Conservation (phyloP, 2,888 invertebrate genomes). For the Molorchus minor region DNA sequence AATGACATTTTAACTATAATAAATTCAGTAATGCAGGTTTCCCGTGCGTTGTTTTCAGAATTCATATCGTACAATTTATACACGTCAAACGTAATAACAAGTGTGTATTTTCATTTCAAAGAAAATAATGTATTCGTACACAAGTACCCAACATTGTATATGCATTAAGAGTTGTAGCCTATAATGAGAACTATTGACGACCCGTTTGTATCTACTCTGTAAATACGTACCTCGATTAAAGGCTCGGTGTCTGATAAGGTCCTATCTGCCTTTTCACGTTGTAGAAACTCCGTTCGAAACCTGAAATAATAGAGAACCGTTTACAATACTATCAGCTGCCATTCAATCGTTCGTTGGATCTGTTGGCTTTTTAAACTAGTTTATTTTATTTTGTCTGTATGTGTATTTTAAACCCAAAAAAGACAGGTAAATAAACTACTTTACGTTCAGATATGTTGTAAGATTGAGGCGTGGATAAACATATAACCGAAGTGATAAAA, state of each 20-base stretch:
- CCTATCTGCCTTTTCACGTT: conserved; percentile 41
- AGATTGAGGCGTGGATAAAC: not conserved
- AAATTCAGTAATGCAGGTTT: conserved; percentile 31
- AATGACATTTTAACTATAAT: conserved; percentile 38
- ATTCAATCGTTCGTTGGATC: conserved; percentile 17
- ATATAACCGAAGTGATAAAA: not conserved
- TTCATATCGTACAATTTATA: conserved; percentile 28
- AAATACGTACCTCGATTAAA: conserved; percentile 42
- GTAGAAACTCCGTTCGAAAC: conserved; percentile 27
- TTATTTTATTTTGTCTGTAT: conserved; percentile 1
- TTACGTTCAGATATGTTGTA: not conserved
- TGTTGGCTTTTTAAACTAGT: conserved; percentile 7
- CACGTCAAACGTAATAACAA: conserved; percentile 23
- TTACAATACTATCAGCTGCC: conserved; percentile 46
- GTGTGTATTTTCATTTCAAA: conserved; percentile 29
- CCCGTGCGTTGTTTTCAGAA: conserved; percentile 33
- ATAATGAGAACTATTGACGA: conserved; percentile 28
- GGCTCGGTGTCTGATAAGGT: conserved; percentile 40
- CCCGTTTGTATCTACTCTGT: conserved; percentile 30
- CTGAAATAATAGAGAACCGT: conserved; percentile 43
- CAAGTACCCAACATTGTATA: conserved; percentile 30
- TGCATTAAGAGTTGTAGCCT: no score
- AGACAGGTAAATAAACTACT: not conserved
- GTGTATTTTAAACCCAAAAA: not conserved
- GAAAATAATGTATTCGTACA: conserved; percentile 27